Conservation (phyloP, 2,888 invertebrate species). For the Eilema sororculum region DNA sequence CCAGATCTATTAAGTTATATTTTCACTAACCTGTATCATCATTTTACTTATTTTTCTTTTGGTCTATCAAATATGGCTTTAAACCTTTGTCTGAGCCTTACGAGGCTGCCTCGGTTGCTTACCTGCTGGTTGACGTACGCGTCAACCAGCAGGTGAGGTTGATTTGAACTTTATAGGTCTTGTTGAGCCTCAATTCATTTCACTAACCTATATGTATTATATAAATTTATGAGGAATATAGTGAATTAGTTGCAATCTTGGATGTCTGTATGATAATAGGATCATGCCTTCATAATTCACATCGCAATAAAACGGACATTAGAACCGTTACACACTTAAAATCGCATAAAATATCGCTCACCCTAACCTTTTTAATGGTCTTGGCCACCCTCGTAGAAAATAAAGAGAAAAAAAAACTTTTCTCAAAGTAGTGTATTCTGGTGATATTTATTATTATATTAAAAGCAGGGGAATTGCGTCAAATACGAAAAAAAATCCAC, state of each 20-base stretch:
- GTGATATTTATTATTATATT: constrained; percentile 86
- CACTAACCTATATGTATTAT: no score
- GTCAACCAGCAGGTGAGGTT: no score
- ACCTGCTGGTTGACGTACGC: no score
- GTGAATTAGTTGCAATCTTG: constrained; percentile 28
- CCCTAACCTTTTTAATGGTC: constrained; percentile 85
- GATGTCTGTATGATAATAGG: constrained; percentile 17
- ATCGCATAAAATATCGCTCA: constrained; percentile 83
- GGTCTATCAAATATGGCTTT: no score
- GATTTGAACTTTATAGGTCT: no score
- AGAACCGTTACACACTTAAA: constrained; percentile 84
- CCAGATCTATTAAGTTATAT: no score
- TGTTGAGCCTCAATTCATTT: no score
- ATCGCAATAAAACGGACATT: constrained; percentile 77
- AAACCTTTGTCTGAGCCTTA: no score
- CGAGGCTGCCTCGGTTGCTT: no score
- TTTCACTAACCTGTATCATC: no score
- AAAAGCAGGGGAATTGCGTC: constrained; percentile 68
- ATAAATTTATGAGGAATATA: background rate
- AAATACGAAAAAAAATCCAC: constrained; percentile 30
- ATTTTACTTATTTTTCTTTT: no score
- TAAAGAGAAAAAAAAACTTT: constrained; percentile 75
- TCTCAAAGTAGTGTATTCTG: constrained; percentile 79
- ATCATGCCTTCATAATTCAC: constrained; percentile 65
- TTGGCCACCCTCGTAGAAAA: constrained; percentile 78